Base-by-base conservation (phyloP, 2,888 invertebrate species). In the Lagria hirta region DNA sequence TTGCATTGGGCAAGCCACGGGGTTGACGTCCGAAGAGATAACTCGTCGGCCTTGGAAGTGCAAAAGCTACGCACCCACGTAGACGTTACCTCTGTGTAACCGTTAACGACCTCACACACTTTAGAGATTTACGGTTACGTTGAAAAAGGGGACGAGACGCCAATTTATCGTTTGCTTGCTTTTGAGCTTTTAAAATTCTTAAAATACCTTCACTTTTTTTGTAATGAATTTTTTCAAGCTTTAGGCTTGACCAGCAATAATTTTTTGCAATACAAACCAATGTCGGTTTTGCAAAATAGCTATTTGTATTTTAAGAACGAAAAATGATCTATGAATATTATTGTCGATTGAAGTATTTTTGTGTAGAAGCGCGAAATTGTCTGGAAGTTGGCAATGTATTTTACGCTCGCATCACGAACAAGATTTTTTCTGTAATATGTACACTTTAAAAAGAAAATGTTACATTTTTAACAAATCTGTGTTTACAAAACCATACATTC, bases 21-120 rank as follows among this genome's bases (percentile, higher is more conserved):
- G 61, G 60, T 62, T 62, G 61, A 54, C 52, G 59, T 51, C 58
- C 60, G 54, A 27, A 33, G 43, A 41, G 26, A 41, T 45, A 55
- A 58, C 52, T 38, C 27, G 61, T 50, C 53, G 61, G 37, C 61
- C 61, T 62, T 62, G 59, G 55, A 43, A 53, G 46, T 51, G 48
- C 51, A 53, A 51, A 50, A 50, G 45, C 34, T 42, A 49, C 48
- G 48, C 52, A 54, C 52, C 52, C 51, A 52, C 54, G 48, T 50
- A 42, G 24, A 8, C 13, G 29, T 15, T 41, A n/a, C 33, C 20
- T 41, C 26, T 6, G 14, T 11, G 29, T 21, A 29, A 33, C 41
- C 33, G 41, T 41, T 41, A 41, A 33, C 40, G 40, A 40, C 40
- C 40, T 40, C 30, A 37, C 28, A 20, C 12, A 21, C 18, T 36